phyloP scores from a whole-genome alignment of 2,113 vertebrate species.

The Campylomormyrus numenius region DNA sequence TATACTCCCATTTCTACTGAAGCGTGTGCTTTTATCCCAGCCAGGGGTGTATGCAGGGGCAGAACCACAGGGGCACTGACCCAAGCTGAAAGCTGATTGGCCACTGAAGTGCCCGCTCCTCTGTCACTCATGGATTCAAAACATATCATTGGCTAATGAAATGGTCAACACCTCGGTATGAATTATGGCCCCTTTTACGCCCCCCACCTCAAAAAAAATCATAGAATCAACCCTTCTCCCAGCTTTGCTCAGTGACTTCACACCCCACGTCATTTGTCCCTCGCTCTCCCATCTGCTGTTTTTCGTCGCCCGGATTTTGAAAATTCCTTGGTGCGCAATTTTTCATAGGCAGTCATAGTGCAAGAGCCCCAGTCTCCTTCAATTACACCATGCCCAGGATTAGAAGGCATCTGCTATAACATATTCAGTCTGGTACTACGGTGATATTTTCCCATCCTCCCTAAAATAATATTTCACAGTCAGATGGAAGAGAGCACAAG shows the following conservation, averaged over 20 bases:
- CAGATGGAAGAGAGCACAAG: constrained; percentile 29
- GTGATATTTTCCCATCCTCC: constrained; percentile 44
- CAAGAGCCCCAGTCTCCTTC: constrained; percentile 47
- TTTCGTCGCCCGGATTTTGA: background rate
- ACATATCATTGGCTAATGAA: background rate
- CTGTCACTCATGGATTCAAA: background rate
- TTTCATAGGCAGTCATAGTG: constrained; percentile 36
- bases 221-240: background rate
- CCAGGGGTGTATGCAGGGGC: background rate
- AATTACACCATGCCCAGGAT: constrained; percentile 57
- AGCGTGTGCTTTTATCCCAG: background rate
- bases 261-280: background rate
- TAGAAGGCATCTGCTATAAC: constrained; percentile 52
- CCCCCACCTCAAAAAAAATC: background rate
- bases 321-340: background rate
- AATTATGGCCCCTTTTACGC: background rate
- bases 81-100: background rate
- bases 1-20: background rate
- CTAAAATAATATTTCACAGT: constrained; percentile 37
- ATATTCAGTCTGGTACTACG: constrained; percentile 56
- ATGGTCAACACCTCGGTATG: background rate
- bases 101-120: background rate
- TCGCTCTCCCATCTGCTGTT: background rate
- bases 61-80: background rate
- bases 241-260: background rate